Percentiles rank a stretch among this genome's conserved stretches.
phyloP scores from a whole-genome alignment of 2,113 vertebrate species.

The Clarias gariepinus region DNA sequence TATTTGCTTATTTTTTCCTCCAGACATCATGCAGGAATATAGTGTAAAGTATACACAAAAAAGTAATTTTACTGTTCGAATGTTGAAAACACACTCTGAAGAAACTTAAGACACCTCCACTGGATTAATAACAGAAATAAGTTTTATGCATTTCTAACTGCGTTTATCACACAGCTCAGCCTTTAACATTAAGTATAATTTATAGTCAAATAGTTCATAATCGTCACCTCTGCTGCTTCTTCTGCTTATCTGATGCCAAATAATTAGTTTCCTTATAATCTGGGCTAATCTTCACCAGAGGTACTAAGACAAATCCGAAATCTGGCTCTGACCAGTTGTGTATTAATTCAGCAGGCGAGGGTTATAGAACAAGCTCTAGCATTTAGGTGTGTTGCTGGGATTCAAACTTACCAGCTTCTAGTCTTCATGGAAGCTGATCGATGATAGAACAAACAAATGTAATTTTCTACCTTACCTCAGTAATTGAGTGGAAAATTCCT shows the following conservation, averaged over 20 bases:
- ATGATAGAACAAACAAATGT: neutral
- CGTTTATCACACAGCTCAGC: neutral
- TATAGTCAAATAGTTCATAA: neutral
- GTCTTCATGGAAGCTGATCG: neutral
- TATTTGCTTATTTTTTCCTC: neutral
- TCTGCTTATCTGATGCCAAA: neutral
- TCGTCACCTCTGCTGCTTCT: neutral
- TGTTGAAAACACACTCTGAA: neutral
- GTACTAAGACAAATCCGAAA: constrained; percentile 23
- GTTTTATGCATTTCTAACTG: neutral
- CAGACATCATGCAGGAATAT: neutral
- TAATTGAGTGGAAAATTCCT: neutral
- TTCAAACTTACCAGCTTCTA: neutral
- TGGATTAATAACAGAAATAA: neutral
- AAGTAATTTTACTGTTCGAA: neutral
- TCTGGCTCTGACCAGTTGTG: neutral
- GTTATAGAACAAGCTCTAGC: neutral
- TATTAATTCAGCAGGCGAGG: neutral
- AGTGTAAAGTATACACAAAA: neutral
- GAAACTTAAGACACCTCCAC: neutral
- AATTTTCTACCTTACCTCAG: neutral
- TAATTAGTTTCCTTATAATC: constrained; percentile 7
- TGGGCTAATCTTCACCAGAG: constrained; percentile 44
- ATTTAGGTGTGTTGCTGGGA: neutral
- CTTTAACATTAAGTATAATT: neutral